Conservation (phyloP, 2,797 vertebrate species). For the Dendrocincla fuliginosa region DNA sequence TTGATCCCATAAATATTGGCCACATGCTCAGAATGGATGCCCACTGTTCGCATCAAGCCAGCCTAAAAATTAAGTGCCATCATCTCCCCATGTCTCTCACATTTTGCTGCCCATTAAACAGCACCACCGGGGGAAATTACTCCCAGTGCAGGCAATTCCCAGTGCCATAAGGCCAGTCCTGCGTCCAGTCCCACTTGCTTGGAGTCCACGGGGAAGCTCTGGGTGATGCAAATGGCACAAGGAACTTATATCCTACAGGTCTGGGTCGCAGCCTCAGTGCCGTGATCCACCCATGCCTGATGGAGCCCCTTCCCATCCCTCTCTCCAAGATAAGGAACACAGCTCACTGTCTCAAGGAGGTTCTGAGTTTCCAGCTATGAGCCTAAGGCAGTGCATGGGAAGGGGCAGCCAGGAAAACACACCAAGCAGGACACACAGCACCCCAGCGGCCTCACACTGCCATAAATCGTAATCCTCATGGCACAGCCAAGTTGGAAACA, state of each 20-base stretch:
- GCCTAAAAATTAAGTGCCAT: background rate
- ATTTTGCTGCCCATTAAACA: rapidly evolving
- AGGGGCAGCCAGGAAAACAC: rapidly evolving
- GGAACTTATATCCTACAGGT: background rate
- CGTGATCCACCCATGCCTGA: rapidly evolving
- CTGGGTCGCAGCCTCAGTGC: background rate
- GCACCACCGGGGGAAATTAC: background rate
- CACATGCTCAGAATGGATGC: background rate
- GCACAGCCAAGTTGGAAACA: background rate
- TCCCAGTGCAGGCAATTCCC: rapidly evolving
- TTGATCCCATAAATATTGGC: background rate
- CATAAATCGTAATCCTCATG: rapidly evolving
- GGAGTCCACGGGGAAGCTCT: rapidly evolving
- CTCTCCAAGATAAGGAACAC: background rate
- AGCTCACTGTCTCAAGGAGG: background rate
- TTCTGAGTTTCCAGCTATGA: background rate
- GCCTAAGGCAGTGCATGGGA: rapidly evolving
- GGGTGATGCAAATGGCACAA: rapidly evolving
- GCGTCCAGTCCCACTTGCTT: rapidly evolving
- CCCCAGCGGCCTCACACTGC: background rate
- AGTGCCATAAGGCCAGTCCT: background rate
- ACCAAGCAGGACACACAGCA: rapidly evolving
- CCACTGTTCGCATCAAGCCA: background rate
- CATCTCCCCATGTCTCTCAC: rapidly evolving
- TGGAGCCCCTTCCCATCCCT: background rate